Conservation (phyloP, 2,113 vertebrate species). For the Pelecanus crispus region DNA sequence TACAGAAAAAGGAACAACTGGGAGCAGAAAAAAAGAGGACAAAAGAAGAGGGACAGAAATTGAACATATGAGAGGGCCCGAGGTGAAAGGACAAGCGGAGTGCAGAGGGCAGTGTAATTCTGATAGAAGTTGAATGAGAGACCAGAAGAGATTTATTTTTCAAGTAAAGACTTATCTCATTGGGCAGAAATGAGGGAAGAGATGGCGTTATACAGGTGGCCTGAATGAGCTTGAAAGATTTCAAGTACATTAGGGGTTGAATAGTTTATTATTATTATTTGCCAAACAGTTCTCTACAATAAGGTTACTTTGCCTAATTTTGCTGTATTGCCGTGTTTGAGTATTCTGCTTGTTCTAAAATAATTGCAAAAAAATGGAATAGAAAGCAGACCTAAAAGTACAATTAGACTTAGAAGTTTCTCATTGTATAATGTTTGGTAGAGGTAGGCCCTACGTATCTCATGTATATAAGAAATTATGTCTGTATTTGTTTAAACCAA, state of each 20-base stretch:
- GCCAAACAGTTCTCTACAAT: not conserved
- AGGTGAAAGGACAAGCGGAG: not conserved
- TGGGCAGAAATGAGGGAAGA: not conserved
- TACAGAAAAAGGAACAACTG: not conserved
- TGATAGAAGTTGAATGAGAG: not conserved
- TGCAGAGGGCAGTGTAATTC: not conserved
- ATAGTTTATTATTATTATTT: not conserved
- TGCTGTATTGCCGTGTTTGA: not conserved
- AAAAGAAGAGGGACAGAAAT: not conserved
- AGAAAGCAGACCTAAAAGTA: not conserved
- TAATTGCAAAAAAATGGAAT: not conserved
- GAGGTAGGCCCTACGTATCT: not conserved
- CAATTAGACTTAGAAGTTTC: not conserved
- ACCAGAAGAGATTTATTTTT: not conserved
- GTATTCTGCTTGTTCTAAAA: not conserved
- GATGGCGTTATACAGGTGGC: not conserved
- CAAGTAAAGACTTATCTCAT: not conserved
- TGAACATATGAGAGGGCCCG: not conserved
- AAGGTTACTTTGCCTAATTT: not conserved
- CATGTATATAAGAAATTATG: not conserved
- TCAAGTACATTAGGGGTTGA: not conserved
- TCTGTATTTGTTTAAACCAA: not conserved
- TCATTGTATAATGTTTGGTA: not conserved
- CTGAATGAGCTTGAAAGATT: not conserved
- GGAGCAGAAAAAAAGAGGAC: not conserved